A percentile compares a stretch with the other conserved stretches of the same genome.
These are phyloP conservation scores for Nycteola revayana DNA, from an alignment of 2,888 invertebrate genomes.

Conservation along the genomic window DNA sequence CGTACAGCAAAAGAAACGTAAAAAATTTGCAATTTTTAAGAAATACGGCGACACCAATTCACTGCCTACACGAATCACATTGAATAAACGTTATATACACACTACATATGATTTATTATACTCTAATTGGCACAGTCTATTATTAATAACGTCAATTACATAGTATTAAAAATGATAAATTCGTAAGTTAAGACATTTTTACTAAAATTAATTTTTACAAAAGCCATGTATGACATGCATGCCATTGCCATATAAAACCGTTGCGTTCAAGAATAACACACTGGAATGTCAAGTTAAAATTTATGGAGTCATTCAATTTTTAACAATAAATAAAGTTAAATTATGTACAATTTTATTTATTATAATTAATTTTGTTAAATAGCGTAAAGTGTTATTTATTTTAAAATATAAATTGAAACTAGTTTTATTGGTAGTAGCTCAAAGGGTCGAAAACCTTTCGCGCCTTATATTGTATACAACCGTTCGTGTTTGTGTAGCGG, in stretches of 20 bases:
- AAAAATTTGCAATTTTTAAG: conserved; percentile 49
- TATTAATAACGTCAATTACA: conserved; percentile 26
- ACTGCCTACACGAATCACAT: conserved; percentile 69
- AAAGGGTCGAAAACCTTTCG: too few relatives aligned
- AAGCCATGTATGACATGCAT: conserved; percentile 74
- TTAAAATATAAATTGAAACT: too few relatives aligned
- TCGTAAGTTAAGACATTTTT: conserved; percentile 54
- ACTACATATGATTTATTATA: conserved; percentile 34
- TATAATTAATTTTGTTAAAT: too few relatives aligned
- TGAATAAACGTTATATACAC: conserved; percentile 39
- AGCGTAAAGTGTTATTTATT: too few relatives aligned
- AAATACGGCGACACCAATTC: conserved; percentile 65
- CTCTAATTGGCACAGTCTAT: conserved; percentile 46
- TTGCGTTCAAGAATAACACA: conserved; percentile 58
- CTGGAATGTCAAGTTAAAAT: conserved; percentile 34
- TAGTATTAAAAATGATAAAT: conserved; percentile 33
- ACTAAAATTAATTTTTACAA: conserved; percentile 53
- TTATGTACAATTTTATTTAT: too few relatives aligned
- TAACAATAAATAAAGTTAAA: not conserved
- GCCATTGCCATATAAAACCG: conserved; percentile 70
- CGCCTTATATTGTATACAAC: too few relatives aligned
- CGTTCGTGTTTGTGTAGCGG: too few relatives aligned
- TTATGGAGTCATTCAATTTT: conserved; percentile 48
- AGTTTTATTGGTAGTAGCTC: too few relatives aligned
- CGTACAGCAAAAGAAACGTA: conserved; percentile 39